Evolutionary conservation across 2,888 invertebrate species (phyloP).

Genomic region (Argyra leucocephala): DNA sequence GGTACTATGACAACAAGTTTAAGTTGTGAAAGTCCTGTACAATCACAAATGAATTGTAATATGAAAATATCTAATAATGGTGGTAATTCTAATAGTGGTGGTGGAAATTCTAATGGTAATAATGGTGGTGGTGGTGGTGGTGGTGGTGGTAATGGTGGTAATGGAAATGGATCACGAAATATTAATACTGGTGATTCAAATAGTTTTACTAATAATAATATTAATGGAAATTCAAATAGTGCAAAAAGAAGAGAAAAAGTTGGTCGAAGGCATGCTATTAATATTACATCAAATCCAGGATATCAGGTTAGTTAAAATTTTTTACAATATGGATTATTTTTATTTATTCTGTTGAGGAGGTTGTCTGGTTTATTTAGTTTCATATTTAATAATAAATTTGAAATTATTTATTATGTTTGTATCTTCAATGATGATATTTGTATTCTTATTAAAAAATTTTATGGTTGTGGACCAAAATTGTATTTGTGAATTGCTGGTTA

Average conservation of each 20-base stretch:
- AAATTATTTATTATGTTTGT: too few relatives aligned
- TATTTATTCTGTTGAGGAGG: too few relatives aligned
- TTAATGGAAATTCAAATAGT: neutral
- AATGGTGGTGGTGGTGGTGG: neutral
- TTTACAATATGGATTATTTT: too few relatives aligned
- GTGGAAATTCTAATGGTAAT: constrained; percentile 13
- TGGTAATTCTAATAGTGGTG: constrained; percentile 12
- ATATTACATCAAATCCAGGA: constrained; percentile 44
- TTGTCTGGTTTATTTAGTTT: too few relatives aligned
- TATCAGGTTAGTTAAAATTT: constrained; percentile 36
- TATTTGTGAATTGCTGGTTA: too few relatives aligned
- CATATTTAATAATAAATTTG: too few relatives aligned
- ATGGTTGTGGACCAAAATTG: too few relatives aligned
- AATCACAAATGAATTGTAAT: constrained; percentile 18
- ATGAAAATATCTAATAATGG: constrained; percentile 14
- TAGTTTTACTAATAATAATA: neutral
- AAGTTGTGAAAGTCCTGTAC: constrained; percentile 15
- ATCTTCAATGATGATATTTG: too few relatives aligned
- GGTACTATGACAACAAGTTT: constrained; percentile 34
- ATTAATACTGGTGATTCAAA: neutral
- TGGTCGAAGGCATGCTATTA: constrained; percentile 40
- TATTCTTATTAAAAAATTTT: too few relatives aligned
- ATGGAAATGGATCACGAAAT: neutral
- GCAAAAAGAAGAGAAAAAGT: constrained; percentile 14
- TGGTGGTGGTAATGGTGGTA: neutral